Evolutionary conservation across 2,797 vertebrate species (phyloP).

Genomic region (Onychomys torridus): DNA sequence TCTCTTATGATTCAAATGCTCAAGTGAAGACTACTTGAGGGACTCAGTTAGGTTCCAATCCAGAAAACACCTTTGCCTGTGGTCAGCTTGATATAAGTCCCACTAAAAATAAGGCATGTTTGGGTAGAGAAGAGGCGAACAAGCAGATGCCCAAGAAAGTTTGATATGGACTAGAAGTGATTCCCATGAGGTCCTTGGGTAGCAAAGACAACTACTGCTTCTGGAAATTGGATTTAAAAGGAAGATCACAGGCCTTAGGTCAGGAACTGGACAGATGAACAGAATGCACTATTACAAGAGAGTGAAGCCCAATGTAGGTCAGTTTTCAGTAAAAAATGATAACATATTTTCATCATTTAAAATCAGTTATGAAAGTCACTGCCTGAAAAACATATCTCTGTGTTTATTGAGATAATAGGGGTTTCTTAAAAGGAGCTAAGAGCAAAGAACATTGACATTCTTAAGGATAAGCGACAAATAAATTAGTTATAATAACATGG

Average conservation of each 20-base stretch:
- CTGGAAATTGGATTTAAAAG: slow-evolving; percentile 79
- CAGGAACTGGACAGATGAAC: slow-evolving; percentile 86
- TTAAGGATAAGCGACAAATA: neutral
- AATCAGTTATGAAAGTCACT: slow-evolving; percentile 80
- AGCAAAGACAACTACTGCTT: slow-evolving; percentile 77
- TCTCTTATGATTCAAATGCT: slow-evolving; percentile 72
- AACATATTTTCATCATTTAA: slow-evolving; percentile 73
- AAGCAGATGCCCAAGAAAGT: slow-evolving; percentile 74
- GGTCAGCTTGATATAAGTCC: slow-evolving; percentile 66
- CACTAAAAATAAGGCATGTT: slow-evolving; percentile 67
- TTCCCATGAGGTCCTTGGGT: slow-evolving; percentile 49
- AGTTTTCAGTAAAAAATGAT: slow-evolving; percentile 86
- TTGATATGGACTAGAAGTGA: slow-evolving; percentile 47
- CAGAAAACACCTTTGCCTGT: slow-evolving; percentile 5
- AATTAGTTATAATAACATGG: neutral
- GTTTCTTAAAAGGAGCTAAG: slow-evolving; percentile 56
- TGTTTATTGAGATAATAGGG: slow-evolving; percentile 69
- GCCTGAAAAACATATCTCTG: slow-evolving; percentile 74
- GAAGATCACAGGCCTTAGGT: slow-evolving; percentile 78
- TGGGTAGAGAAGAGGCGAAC: slow-evolving; percentile 64
- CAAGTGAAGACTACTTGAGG: slow-evolving; percentile 54
- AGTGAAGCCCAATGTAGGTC: slow-evolving; percentile 77
- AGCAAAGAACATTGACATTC: neutral
- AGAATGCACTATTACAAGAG: slow-evolving; percentile 64
- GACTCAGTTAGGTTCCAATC: slow-evolving; percentile 49